phyloP scores from a whole-genome alignment of 2,797 vertebrate species.

The Enteromius argenteus region DNA sequence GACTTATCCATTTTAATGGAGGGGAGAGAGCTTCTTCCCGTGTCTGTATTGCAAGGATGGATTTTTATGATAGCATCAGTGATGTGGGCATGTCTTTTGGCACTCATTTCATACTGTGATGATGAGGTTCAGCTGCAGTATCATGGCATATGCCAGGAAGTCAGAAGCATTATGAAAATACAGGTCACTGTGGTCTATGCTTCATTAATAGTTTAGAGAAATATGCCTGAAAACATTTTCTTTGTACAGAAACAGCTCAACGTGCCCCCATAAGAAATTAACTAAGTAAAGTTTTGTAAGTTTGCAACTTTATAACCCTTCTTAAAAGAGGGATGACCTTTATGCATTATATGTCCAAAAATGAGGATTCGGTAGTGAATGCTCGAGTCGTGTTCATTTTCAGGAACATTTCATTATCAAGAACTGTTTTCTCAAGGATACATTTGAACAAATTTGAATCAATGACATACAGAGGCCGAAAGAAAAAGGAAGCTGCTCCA shows the following conservation, averaged over 20 bases:
- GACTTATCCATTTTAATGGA: conserved; percentile 54
- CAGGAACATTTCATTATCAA: neutral
- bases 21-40: neutral
- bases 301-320: conserved; percentile 49
- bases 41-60: conserved; percentile 12
- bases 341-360: neutral
- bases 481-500: neutral
- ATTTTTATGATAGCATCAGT: conserved; percentile 42
- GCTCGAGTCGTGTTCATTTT: neutral
- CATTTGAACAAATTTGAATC: neutral
- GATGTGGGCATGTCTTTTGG: conserved; percentile 24
- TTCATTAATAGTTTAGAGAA: conserved; percentile 9
- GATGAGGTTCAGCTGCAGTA: conserved; percentile 17
- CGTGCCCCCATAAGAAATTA: neutral
- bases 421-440: neutral
- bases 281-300: neutral
- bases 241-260: neutral
- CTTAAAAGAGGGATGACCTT: neutral
- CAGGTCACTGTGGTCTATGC: conserved; percentile 5
- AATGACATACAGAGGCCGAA: neutral
- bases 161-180: conserved; percentile 4
- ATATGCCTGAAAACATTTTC: neutral
- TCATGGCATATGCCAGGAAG: conserved; percentile 14
- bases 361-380: neutral
- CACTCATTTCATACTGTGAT: conserved; percentile 8